A percentile compares a stretch with the other conserved stretches of the same genome.
Evolutionary conservation across 1,140 invertebrate genomes (phyloP).

Genomic region (Paraescarpia echinospica): DNA sequence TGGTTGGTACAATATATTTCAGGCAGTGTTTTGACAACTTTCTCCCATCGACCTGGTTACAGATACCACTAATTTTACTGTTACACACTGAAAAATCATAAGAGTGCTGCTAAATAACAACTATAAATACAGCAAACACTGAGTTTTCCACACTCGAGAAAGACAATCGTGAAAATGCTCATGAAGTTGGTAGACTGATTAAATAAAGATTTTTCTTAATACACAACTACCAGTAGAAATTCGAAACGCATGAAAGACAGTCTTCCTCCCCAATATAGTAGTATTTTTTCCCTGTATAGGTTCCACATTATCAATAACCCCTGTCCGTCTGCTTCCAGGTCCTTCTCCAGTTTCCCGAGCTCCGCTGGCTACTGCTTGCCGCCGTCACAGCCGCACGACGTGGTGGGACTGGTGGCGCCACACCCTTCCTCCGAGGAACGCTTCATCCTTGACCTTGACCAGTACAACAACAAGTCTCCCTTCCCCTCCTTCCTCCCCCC

Average conservation of each 20-base stretch:
- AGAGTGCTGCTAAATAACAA: background rate
- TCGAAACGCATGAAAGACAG: too few species aligned
- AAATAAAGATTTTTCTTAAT: too few species aligned
- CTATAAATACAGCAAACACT: too few species aligned
- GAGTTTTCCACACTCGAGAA: too few species aligned
- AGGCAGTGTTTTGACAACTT: too few species aligned
- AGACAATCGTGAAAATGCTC: too few species aligned
- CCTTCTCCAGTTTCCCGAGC: conserved; percentile 36
- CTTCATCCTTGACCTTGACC: conserved; percentile 24
- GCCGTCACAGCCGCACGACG: conserved; percentile 26
- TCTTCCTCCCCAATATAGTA: too few species aligned
- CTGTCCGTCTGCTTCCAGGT: conserved; percentile 32
- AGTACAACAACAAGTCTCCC: conserved; percentile 10
- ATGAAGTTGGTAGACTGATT: too few species aligned
- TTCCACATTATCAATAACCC: background rate
- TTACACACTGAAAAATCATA: background rate
- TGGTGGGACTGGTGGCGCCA: conserved; percentile 26
- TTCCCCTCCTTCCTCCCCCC: conserved; percentile 15
- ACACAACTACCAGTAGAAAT: too few species aligned
- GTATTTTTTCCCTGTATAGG: background rate
- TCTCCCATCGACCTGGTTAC: background rate
- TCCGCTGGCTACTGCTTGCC: conserved; percentile 24
- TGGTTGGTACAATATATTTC: too few species aligned
- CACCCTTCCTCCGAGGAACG: conserved; percentile 22
- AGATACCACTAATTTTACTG: background rate